These are phyloP conservation scores for Morphnarchus princeps DNA, from an alignment of 2,113 vertebrate species.

Conservation along the genomic window DNA sequence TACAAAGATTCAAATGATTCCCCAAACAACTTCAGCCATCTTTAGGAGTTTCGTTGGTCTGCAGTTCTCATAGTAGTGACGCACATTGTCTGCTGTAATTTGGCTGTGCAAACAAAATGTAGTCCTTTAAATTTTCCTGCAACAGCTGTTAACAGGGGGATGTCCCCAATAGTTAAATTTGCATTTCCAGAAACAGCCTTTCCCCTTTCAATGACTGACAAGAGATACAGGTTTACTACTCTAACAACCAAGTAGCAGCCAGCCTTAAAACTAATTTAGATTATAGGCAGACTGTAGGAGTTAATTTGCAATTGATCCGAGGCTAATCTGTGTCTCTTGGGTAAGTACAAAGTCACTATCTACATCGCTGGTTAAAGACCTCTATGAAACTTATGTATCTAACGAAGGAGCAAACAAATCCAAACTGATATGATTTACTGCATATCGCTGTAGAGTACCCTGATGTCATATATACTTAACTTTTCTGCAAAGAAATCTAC, in stretches of 20 bases:
- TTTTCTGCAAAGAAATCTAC: not conserved
- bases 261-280: not conserved
- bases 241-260: not conserved
- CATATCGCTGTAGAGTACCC: not conserved
- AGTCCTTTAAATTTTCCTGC: not conserved
- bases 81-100: not conserved
- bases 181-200: not conserved
- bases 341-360: not conserved
- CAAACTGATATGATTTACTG: not conserved
- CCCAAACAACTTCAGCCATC: not conserved
- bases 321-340: not conserved
- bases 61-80: not conserved
- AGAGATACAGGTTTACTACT: not conserved
- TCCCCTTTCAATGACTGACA: not conserved
- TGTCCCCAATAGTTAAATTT: not conserved
- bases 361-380: not conserved
- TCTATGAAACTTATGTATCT: not conserved
- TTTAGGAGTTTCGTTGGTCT: not conserved
- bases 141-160: not conserved
- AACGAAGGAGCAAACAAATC: not conserved
- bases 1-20: not conserved
- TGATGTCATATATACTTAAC: not conserved
- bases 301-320: not conserved
- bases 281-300: not conserved
- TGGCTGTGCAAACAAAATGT: rapidly evolving